Conservation (phyloP, 1,140 invertebrate species). For the Orius insidiosus region DNA sequence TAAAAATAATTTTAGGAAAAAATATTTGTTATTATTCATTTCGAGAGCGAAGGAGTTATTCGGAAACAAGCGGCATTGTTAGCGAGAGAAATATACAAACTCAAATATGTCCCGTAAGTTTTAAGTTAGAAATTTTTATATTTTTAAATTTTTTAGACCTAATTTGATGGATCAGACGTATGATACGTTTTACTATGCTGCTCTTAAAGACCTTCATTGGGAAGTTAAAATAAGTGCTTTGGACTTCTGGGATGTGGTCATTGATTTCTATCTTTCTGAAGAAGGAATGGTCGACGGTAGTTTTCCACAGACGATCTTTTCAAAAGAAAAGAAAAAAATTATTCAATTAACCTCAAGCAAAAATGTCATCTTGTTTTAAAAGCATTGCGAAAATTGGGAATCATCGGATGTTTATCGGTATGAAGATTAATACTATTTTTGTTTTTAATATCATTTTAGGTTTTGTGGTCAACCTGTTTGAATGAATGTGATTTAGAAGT, state of each 20-base stretch:
- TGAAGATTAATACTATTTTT: too few species aligned
- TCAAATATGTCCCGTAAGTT: slow-evolving; percentile 37
- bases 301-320: slow-evolving; percentile 60
- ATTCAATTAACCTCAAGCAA: slow-evolving; percentile 46
- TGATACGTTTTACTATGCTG: slow-evolving; percentile 34
- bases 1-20: slow-evolving; percentile 33
- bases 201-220: slow-evolving; percentile 55
- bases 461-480: slow-evolving; percentile 40
- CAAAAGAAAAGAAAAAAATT: slow-evolving; percentile 56
- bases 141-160: slow-evolving; percentile 15
- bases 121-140: too few species aligned
- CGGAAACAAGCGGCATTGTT: slow-evolving; percentile 47
- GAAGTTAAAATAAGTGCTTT: slow-evolving; percentile 54
- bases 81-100: slow-evolving; percentile 43
- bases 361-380: slow-evolving; percentile 44
- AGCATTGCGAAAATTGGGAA: slow-evolving; percentile 42
- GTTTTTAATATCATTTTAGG: too few species aligned
- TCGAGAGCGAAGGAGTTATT: slow-evolving; percentile 56
- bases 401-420: slow-evolving; percentile 45
- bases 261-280: slow-evolving; percentile 40
- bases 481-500: slow-evolving; percentile 56
- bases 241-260: slow-evolving; percentile 49
- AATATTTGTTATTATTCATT: slow-evolving; percentile 37
- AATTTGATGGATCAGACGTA: slow-evolving; percentile 23
- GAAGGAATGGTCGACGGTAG: slow-evolving; percentile 62